Percentiles rank a stretch among this genome's conserved stretches.
These are phyloP conservation scores for Nomada ferruginata DNA, from an alignment of 2,888 invertebrate genomes.

Conservation along the genomic window DNA sequence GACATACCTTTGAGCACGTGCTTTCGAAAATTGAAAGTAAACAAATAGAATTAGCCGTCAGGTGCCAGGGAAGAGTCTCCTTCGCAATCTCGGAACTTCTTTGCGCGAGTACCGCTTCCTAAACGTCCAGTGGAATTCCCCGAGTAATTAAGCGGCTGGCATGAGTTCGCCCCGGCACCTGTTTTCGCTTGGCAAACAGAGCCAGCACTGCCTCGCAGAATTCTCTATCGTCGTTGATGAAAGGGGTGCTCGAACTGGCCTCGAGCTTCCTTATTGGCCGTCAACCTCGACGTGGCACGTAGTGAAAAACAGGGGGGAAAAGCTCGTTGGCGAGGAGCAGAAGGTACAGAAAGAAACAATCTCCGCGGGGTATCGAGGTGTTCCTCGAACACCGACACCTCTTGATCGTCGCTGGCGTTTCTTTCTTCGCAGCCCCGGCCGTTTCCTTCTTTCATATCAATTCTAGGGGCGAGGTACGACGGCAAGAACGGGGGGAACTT, in stretches of 20 bases:
- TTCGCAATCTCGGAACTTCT: conserved; percentile 1
- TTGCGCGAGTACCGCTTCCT: conserved; percentile 10
- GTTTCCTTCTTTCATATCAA: conserved; percentile 2
- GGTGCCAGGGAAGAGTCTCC: too few relatives aligned
- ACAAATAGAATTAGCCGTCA: conserved; percentile 25
- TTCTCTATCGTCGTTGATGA: neutral
- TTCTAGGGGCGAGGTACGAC: neutral
- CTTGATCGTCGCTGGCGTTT: conserved; percentile 23
- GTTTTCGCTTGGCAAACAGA: conserved; percentile 38
- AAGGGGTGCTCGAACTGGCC: conserved; percentile 14
- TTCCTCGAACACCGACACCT: conserved; percentile 15
- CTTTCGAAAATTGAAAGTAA: conserved; percentile 27
- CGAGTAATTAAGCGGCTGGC: conserved; percentile 59
- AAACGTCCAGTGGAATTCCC: conserved; percentile 42
- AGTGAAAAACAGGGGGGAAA: conserved; percentile 17
- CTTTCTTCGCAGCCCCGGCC: conserved; percentile 1
- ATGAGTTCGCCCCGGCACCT: conserved; percentile 34
- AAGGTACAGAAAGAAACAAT: neutral
- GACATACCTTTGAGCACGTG: neutral
- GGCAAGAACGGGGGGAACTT: conserved; percentile 25
- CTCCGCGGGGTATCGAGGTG: conserved; percentile 17
- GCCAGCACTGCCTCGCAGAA: neutral
- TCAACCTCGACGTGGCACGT: conserved; percentile 17
- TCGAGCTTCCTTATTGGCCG: conserved; percentile 45
- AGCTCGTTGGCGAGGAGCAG: neutral